phyloP scores from a whole-genome alignment of 1,140 invertebrate species.

The Caenorhabditis inopinata region DNA sequence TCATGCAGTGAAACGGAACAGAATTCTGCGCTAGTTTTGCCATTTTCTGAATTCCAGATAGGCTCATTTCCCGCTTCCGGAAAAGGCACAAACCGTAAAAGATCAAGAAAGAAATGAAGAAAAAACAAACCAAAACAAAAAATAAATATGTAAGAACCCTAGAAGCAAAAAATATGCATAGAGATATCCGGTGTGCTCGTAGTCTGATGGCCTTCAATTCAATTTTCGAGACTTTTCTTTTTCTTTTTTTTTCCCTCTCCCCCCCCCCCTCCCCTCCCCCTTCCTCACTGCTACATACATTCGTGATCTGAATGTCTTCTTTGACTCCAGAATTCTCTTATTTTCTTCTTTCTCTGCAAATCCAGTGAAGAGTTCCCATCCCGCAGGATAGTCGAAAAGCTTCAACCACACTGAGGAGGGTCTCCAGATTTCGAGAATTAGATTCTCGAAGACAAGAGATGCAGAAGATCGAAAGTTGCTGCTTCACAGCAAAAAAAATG shows the following conservation, averaged over 20 bases:
- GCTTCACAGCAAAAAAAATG: too few relatives aligned
- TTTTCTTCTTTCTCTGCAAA: not conserved
- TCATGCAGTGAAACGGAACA: conserved; percentile 4
- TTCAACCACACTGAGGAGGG: too few relatives aligned
- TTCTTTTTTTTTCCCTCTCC: not conserved
- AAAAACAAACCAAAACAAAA: not conserved
- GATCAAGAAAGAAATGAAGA: not conserved
- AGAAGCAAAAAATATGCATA: not conserved
- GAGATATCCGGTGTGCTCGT: not conserved
- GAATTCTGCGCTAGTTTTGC: not conserved
- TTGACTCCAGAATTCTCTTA: conserved; percentile 6
- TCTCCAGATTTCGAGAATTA: too few relatives aligned
- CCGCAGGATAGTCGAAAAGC: too few relatives aligned
- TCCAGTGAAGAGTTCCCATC: too few relatives aligned
- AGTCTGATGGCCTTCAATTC: conserved; percentile 22
- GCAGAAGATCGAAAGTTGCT: too few relatives aligned
- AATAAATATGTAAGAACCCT: not conserved
- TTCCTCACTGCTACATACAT: too few relatives aligned
- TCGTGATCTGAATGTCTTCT: conserved; percentile 17
- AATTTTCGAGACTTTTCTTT: conserved; percentile 18
- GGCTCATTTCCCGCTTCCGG: not conserved
- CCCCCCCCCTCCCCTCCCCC: not conserved
- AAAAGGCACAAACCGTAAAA: not conserved
- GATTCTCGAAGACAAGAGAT: too few relatives aligned
- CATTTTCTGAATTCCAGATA: conserved; percentile 4